Evolutionary conservation across 2,113 vertebrate species (phyloP), one percentile per base, ranked within the genome.

Genomic region (Perca flavescens): DNA sequence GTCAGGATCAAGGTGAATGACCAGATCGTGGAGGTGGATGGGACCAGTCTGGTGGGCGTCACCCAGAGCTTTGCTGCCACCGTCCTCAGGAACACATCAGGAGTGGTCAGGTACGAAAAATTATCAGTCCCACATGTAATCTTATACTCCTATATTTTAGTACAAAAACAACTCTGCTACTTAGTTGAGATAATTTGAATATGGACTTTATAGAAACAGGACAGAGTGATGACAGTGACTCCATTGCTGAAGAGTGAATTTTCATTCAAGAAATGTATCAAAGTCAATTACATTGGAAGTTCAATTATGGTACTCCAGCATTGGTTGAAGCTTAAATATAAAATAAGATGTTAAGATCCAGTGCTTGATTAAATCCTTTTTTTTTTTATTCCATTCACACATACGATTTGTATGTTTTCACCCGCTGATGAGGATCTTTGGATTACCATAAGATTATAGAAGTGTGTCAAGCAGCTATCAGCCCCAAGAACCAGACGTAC

Each of bases 1-100:
- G 28, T 19, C 81, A 99, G 98, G 94, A 99, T 99, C 84, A 97
- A 96, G 89, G 98, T 99, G 86, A 99, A 99, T 70, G 98, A 99
- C 93, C 98, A 99, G 95, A 99, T 99, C 43, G 97, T 99, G 83
- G 98, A 99, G 94, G 98, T 99, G 74, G 98, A 99, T 70, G 97
- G 97, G 75, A 97, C 97, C 94, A 99, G 97, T 86, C 95, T 99
- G 94, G 98, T 99, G 82, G 98, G 98, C 0, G 98, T 99, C 84
- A 99, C 98, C 0, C 98, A 99, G 93, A 99, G 97, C 95, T 99
- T 99, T 75, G 98, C 98, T 74, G 98, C 98, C n/a, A 97, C 98
- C 1, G 97, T 99, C 92, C 96, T 99, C 84, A 96, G 98, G 92
- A 99, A 99, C 93, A 99, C 98, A 64, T 97, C 97, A 84, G 98